Evolutionary conservation across 2,113 vertebrate genomes (phyloP).

Genomic region (Hippocampus comes): DNA sequence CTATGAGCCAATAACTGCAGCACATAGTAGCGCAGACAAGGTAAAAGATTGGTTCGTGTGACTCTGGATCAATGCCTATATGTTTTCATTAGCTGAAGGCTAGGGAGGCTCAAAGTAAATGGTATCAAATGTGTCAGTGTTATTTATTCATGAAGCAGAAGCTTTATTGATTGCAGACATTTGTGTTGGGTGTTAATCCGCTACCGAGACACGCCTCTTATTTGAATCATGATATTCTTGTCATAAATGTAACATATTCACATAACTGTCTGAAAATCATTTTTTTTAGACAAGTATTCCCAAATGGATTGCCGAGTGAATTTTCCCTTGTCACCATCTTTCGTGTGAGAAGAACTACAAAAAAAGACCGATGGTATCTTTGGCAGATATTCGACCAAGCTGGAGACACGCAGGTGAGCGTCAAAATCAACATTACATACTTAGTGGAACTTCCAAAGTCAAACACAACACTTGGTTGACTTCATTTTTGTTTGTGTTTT

Average conservation of each 20-base stretch:
- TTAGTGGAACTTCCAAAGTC: not conserved
- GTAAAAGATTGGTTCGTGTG: constrained; percentile 45
- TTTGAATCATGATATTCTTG: not conserved
- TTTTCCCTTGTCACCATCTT: constrained; percentile 81
- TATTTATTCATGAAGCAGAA: not conserved
- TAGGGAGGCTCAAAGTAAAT: constrained; percentile 44
- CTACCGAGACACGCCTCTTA: not conserved
- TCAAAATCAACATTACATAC: not conserved
- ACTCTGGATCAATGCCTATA: constrained; percentile 57
- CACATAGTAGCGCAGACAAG: constrained; percentile 8
- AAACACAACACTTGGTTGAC: not conserved
- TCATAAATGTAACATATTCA: not conserved
- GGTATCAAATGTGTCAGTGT: constrained; percentile 39
- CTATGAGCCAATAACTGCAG: constrained; percentile 31
- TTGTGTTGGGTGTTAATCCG: not conserved
- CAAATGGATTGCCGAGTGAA: constrained; percentile 84
- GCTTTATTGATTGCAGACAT: not conserved
- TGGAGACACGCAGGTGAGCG: constrained; percentile 81
- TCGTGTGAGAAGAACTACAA: constrained; percentile 85
- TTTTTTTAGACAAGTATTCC: constrained; percentile 80
- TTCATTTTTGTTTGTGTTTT: not conserved
- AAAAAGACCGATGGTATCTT: constrained; percentile 91
- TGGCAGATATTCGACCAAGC: constrained; percentile 87
- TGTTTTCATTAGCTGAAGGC: constrained; percentile 59
- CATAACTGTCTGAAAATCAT: constrained; percentile 16